Evolutionary conservation across 1,140 invertebrate species (phyloP).

Genomic region (Heterodera carotae): DNA sequence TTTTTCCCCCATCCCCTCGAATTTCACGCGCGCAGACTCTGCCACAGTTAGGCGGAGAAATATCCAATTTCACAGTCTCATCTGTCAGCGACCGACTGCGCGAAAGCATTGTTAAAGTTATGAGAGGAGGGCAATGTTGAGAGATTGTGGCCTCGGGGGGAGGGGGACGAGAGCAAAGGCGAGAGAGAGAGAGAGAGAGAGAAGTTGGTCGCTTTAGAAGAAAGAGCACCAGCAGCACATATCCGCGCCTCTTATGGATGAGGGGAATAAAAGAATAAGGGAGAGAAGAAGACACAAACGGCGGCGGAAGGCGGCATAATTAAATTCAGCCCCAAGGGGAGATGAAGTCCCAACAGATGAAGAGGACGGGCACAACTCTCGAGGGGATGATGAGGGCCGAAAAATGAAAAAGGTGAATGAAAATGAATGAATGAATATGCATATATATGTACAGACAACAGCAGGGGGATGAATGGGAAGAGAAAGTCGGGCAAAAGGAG

Average conservation of each 20-base stretch:
- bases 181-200: not conserved
- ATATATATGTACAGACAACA: no score
- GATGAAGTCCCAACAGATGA: not conserved
- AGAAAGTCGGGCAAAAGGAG: not conserved
- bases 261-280: not conserved
- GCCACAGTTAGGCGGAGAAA: not conserved
- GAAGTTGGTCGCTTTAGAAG: not conserved
- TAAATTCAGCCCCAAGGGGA: not conserved
- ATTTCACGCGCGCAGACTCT: not conserved
- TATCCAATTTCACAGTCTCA: not conserved
- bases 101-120: not conserved
- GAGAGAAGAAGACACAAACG: not conserved
- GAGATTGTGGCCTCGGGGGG: not conserved
- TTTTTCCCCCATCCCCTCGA: not conserved
- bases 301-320: not conserved
- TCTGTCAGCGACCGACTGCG: constrained; percentile 1
- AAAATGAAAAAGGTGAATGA: not conserved
- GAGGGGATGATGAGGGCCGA: not conserved
- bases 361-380: not conserved
- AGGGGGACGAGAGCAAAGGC: not conserved
- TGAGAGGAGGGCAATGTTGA: no score
- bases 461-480: no score
- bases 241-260: not conserved
- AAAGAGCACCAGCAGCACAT: no score
- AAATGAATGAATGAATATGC: no score